Percentiles rank a stretch among this genome's conserved stretches.
These are phyloP conservation scores for Lutraria lutraria DNA, from an alignment of 2,888 invertebrate species.

Conservation along the genomic window DNA sequence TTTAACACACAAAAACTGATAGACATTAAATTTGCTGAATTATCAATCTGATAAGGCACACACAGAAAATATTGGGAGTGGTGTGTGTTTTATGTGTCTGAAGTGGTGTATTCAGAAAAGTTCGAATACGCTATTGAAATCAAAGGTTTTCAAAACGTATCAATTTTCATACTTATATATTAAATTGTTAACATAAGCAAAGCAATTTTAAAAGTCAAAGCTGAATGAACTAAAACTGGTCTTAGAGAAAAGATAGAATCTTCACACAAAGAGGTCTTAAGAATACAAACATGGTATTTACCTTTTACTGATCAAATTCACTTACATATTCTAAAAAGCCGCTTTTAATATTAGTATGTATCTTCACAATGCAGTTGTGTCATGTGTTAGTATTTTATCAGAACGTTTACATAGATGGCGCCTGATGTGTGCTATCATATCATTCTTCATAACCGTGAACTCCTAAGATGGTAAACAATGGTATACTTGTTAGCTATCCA, in stretches of 20 bases:
- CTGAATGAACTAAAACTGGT: slow-evolving; percentile 2
- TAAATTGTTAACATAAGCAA: slow-evolving; percentile 17
- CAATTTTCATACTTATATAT: slow-evolving; percentile 2
- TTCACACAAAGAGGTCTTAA: too few species aligned
- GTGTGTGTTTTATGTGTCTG: slow-evolving; percentile 11
- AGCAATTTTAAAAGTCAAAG: slow-evolving; percentile 16
- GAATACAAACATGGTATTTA: too few species aligned
- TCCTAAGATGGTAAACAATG: too few species aligned
- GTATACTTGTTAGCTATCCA: too few species aligned
- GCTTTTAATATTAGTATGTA: too few species aligned
- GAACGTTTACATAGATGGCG: too few species aligned
- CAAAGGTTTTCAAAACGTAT: not conserved
- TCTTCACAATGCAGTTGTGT: too few species aligned
- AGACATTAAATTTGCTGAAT: slow-evolving; percentile 27
- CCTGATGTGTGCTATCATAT: too few species aligned
- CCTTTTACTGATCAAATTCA: too few species aligned
- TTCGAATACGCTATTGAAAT: not conserved
- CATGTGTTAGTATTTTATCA: too few species aligned
- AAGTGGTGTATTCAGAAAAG: slow-evolving; percentile 7
- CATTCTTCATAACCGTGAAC: too few species aligned
- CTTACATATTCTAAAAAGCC: too few species aligned
- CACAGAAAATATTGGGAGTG: not conserved
- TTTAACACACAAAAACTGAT: slow-evolving; percentile 28
- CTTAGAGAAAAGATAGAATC: not conserved
- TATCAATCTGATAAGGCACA: slow-evolving; percentile 29